Evolutionary conservation across 2,113 vertebrate species (phyloP), one percentile per base, ranked within the genome.

Genomic region (Actenoides hombroni): DNA sequence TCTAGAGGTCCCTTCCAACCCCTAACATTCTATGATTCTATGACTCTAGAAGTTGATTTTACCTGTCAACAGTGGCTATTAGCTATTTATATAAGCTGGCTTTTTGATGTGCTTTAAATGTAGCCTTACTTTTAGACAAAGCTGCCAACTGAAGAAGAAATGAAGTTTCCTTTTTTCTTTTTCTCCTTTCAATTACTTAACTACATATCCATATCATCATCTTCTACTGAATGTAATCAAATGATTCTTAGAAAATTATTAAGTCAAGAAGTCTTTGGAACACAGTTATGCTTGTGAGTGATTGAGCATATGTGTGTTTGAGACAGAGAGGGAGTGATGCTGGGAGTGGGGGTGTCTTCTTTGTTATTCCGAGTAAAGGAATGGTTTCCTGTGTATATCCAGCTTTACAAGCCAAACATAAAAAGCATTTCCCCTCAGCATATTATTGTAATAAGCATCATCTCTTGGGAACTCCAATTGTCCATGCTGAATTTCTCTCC

Each of bases 211-310:
- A 51, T 97, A 86, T 90, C 82, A 93, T 97, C 94, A 94, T 96
- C 73, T 96, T 95, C 48, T 65, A 75, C 26, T 86, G 70, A 97
- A 93, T 87, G 63, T 59, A 95, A 94, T 95, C 63, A 96, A 95
- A 64, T 90, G 54, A 84, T 95, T 97, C 75, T 95, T 91, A 82
- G 92, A 93, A 80, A 94, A 95, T 94, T 95, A 89, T 81, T 77
- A 93, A 86, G 67, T 82, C 7, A 42, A 15, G 61, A 86, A 88
- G 31, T 92, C 59, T 95, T 91, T 94, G 69, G 86, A 95, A 97
- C 86, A 83, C 31, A 59, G 79, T 74, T 97, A 60, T 33, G 35
- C 68, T 65, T 85, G 37, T 96, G 94, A 91, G n/a, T 92, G 86
- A 90, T 77, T 37, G 53, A 77, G 61, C 7, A 7, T 26, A 25